A percentile compares a stretch with the other conserved stretches of the same genome.
These are phyloP conservation scores for Erebia epiphron DNA, from an alignment of 2,888 invertebrate genomes.

Conservation along the genomic window DNA sequence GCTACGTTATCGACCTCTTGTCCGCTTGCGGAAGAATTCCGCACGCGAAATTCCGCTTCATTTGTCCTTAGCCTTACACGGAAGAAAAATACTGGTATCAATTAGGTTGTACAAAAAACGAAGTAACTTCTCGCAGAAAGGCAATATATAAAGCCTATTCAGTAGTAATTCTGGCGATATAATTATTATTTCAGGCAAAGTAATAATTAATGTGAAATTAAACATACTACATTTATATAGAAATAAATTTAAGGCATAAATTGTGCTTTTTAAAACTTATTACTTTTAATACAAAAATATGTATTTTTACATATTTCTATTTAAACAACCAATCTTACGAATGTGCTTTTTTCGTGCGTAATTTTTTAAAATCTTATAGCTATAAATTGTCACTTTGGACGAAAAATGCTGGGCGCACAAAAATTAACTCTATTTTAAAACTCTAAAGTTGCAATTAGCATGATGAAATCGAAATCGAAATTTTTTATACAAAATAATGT, in stretches of 20 bases:
- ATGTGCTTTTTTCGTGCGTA: constrained; percentile 16
- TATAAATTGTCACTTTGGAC: constrained; percentile 12
- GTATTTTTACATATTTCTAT: constrained; percentile 4
- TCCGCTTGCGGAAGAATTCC: no score
- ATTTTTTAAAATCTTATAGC: neutral
- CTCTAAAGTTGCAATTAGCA: neutral
- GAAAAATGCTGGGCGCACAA: constrained; percentile 1
- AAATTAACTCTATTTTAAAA: neutral
- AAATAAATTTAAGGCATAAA: no score
- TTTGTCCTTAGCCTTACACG: neutral
- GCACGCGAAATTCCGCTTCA: no score
- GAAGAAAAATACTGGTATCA: neutral
- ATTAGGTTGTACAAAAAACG: neutral
- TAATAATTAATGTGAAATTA: neutral
- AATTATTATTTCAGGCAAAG: no score
- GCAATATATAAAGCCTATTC: no score
- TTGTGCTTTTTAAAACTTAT: neutral
- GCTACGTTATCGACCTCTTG: no score
- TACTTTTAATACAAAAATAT: constrained; percentile 13
- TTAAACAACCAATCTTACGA: constrained; percentile 14
- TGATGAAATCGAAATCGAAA: neutral
- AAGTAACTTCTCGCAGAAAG: neutral
- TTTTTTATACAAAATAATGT: neutral
- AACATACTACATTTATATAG: no score
- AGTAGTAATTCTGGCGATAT: neutral